These are phyloP conservation scores for Blastobasis adustella DNA, from an alignment of 2,888 invertebrate genomes.

Conservation along the genomic window DNA sequence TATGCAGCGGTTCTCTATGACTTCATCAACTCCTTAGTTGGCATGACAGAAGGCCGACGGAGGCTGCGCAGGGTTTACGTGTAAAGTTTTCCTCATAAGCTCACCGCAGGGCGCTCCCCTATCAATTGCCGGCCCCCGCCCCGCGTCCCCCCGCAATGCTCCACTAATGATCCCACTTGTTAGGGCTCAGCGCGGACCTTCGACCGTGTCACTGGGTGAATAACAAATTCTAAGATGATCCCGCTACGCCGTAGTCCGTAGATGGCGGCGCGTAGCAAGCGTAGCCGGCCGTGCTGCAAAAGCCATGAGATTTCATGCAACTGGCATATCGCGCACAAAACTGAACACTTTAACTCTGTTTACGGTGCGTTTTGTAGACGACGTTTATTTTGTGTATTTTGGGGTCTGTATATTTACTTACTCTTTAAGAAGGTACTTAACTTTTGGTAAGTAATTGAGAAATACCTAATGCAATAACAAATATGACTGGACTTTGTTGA, in stretches of 20 bases:
- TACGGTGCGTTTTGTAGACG: too few species aligned
- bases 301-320: constrained; percentile 24
- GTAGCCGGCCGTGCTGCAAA: constrained; percentile 33
- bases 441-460: too few species aligned
- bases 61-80: constrained; percentile 41
- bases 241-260: constrained; percentile 37
- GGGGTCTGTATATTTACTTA: too few species aligned
- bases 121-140: constrained; percentile 51
- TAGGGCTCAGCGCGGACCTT: constrained; percentile 68
- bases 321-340: constrained; percentile 7
- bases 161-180: constrained; percentile 72
- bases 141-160: constrained; percentile 29
- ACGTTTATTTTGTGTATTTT: too few species aligned
- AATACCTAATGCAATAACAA: too few species aligned
- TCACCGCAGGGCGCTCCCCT: constrained; percentile 65
- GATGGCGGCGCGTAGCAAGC: constrained; percentile 17
- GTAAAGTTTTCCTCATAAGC: constrained; percentile 69
- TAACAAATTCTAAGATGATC: constrained; percentile 67
- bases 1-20: constrained; percentile 30
- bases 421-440: too few species aligned
- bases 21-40: constrained; percentile 42
- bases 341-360: too few species aligned
- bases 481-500: too few species aligned
- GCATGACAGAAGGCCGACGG: constrained; percentile 23
- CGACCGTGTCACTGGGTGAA: constrained; percentile 64